Percentiles rank a stretch among this genome's conserved stretches.
These are phyloP conservation scores for Lathamus discolor DNA, from an alignment of 2,113 vertebrate genomes.

Conservation along the genomic window DNA sequence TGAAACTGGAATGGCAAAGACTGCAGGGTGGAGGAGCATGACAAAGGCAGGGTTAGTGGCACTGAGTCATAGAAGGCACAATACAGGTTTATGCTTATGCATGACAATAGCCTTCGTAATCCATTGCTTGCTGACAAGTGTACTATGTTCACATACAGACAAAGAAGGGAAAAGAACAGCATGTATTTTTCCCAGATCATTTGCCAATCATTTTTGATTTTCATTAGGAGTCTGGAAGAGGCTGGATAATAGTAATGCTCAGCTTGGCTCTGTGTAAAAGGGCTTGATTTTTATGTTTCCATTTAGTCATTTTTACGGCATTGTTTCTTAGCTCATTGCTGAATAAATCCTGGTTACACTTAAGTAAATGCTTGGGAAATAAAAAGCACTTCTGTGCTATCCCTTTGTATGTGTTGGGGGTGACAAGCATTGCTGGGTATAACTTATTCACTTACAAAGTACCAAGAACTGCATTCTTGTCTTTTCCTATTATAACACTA, in stretches of 20 bases:
- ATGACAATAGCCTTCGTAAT: background rate
- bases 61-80: background rate
- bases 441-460: conserved; percentile 61
- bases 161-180: background rate
- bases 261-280: background rate
- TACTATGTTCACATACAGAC: background rate
- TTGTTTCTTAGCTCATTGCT: conserved; percentile 33
- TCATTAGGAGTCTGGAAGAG: conserved; percentile 31
- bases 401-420: conserved; percentile 24
- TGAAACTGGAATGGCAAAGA: background rate
- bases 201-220: conserved; percentile 34
- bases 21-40: background rate
- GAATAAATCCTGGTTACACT: conserved; percentile 42
- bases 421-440: conserved; percentile 38
- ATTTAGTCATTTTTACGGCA: conserved; percentile 61
- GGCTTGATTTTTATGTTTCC: conserved; percentile 58
- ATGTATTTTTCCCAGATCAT: background rate
- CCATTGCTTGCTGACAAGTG: background rate
- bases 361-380: conserved; percentile 53
- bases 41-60: background rate
- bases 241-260: background rate
- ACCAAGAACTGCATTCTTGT: conserved; percentile 13
- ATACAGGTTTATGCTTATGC: background rate
- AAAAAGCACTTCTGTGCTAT: conserved; percentile 18
- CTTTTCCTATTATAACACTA: conserved; percentile 46